These are phyloP conservation scores for Lycocerus yunnanus DNA, from an alignment of 2,888 invertebrate species.

Conservation along the genomic window DNA sequence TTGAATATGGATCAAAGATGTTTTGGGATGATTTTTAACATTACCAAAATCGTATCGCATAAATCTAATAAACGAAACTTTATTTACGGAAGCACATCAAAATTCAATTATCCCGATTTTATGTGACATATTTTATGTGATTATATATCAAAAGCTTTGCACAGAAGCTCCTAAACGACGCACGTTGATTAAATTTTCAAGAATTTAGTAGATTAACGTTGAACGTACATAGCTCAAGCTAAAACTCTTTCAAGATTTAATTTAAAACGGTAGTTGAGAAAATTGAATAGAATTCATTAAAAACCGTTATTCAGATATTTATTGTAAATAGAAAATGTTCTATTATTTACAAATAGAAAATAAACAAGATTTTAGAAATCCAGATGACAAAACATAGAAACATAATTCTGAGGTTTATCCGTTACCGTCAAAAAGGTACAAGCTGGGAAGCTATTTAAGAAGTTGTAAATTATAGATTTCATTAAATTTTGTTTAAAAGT, in stretches of 20 bases:
- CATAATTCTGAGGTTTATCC: slow-evolving; percentile 7
- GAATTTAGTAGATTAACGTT: background rate
- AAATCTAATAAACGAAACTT: background rate
- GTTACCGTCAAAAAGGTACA: slow-evolving; percentile 10
- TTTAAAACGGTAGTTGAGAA: slow-evolving; percentile 2
- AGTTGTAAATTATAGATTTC: slow-evolving; percentile 31
- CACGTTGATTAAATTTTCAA: background rate
- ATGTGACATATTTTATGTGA: background rate
- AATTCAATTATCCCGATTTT: background rate
- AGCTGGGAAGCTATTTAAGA: slow-evolving; percentile 17
- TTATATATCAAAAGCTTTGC: background rate
- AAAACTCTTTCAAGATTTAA: background rate
- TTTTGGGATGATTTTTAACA: background rate
- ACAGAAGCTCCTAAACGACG: background rate
- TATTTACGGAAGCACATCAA: background rate
- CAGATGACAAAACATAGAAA: background rate
- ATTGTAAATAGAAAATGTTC: background rate
- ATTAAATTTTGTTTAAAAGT: slow-evolving; percentile 4
- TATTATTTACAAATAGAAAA: background rate
- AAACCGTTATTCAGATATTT: background rate
- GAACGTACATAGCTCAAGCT: background rate
- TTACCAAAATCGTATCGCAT: background rate
- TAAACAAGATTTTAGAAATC: slow-evolving; percentile 7
- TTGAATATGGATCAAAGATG: too few relatives aligned
- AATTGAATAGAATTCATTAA: background rate